phyloP scores from a whole-genome alignment of 2,888 invertebrate species.

The Hyposoter didymator region DNA sequence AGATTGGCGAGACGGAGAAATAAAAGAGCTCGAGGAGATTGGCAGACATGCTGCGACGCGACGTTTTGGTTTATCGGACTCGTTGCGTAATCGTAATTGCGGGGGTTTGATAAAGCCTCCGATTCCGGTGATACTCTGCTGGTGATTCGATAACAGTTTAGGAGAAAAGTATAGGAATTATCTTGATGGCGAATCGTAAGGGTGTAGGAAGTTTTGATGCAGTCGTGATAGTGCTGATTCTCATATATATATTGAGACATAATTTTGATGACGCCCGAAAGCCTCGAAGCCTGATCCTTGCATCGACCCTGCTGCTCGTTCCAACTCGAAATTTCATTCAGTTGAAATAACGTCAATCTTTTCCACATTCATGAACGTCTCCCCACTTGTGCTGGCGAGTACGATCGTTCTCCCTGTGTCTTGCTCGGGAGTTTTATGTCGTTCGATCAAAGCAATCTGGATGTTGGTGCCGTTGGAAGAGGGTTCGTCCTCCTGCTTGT shows the following conservation, averaged over 20 bases:
- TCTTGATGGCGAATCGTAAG: neutral
- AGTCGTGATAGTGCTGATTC: neutral
- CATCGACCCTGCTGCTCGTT: neutral
- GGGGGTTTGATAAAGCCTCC: neutral
- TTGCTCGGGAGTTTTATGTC: conserved; percentile 25
- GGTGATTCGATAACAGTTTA: neutral
- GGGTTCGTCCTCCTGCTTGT: conserved; percentile 25
- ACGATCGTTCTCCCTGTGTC: conserved; percentile 8
- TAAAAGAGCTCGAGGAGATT: neutral
- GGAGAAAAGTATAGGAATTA: neutral
- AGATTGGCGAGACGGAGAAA: neutral
- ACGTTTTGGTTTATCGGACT: neutral
- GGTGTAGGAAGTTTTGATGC: neutral
- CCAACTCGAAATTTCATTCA: conserved; percentile 54
- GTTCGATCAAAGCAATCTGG: conserved; percentile 59
- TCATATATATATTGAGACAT: neutral
- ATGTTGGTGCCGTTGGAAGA: conserved; percentile 23
- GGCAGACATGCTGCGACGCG: neutral
- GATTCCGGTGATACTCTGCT: neutral
- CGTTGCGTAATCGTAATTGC: neutral
- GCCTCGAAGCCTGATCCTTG: neutral
- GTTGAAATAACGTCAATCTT: conserved; percentile 58
- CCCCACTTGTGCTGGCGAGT: conserved; percentile 24
- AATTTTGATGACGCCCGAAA: conserved; percentile 14
- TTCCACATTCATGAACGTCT: conserved; percentile 53